A percentile compares a stretch with the other conserved stretches of the same genome.
phyloP scores from a whole-genome alignment of 1,140 invertebrate genomes.

The Rhagoletis pomonella region DNA sequence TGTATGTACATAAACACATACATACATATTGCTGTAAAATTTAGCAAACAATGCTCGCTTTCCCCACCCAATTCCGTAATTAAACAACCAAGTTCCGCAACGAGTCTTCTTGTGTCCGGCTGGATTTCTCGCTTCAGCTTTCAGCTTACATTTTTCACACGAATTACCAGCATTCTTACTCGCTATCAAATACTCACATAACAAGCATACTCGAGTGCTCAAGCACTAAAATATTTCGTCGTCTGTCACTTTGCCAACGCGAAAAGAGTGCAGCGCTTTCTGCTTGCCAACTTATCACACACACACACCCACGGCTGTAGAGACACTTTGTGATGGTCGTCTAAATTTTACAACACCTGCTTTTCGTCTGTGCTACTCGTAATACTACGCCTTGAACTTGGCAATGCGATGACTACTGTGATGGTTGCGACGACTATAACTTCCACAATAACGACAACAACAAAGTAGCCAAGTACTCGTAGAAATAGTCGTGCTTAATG shows the following conservation, averaged over 20 bases:
- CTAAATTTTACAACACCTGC: constrained; percentile 44
- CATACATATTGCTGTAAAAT: too few species aligned
- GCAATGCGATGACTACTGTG: constrained; percentile 40
- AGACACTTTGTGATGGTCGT: neutral
- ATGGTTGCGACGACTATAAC: neutral
- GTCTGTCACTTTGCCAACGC: constrained; percentile 32
- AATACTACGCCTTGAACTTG: constrained; percentile 42
- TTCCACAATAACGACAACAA: constrained; percentile 16
- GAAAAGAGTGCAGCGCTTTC: neutral
- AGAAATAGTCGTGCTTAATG: neutral
- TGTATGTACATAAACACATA: too few species aligned
- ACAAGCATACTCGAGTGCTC: constrained; percentile 11
- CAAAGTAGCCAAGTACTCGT: neutral
- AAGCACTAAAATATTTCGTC: neutral
- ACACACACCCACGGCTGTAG: neutral
- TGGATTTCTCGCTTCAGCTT: neutral
- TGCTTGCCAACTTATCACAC: neutral
- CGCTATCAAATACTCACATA: neutral
- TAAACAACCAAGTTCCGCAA: too few species aligned
- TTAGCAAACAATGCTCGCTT: too few species aligned
- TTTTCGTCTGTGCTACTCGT: neutral
- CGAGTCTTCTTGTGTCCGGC: neutral
- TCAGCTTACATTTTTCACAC: constrained; percentile 18
- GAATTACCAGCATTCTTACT: neutral
- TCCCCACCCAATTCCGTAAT: too few species aligned